These are phyloP conservation scores for Lamproptera curius DNA, from an alignment of 2,888 invertebrate species.

Conservation along the genomic window DNA sequence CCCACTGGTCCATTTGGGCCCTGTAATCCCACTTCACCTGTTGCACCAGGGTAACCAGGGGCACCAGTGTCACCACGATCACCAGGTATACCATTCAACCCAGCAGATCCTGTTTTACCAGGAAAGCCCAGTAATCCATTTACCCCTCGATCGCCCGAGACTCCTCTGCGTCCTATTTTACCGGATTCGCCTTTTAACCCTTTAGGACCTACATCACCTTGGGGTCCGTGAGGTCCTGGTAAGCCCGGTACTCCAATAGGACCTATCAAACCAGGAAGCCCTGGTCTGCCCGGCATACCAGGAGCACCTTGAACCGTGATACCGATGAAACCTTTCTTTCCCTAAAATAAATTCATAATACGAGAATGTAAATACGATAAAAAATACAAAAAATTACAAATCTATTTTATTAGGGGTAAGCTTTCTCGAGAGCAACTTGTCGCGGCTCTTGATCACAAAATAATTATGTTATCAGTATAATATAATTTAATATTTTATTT, in stretches of 20 bases:
- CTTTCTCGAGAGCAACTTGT: no score
- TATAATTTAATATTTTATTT: no score
- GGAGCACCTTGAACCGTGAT: slow-evolving; percentile 78
- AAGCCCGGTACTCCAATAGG: slow-evolving; percentile 75
- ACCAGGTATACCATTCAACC: slow-evolving; percentile 56
- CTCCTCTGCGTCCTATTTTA: slow-evolving; percentile 50
- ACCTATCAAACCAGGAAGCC: slow-evolving; percentile 83
- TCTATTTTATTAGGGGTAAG: no score
- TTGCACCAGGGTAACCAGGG: slow-evolving; percentile 83
- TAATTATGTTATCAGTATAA: no score
- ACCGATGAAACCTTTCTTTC: slow-evolving; percentile 61
- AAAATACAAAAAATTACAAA: no score
- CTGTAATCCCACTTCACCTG: slow-evolving; percentile 80
- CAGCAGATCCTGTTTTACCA: slow-evolving; percentile 53
- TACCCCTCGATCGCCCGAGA: slow-evolving; percentile 51
- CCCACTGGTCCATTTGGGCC: slow-evolving; percentile 50
- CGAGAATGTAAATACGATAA: no score
- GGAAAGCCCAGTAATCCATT: slow-evolving; percentile 63
- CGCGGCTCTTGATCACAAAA: no score
- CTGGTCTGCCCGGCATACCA: slow-evolving; percentile 85
- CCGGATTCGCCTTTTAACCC: slow-evolving; percentile 80
- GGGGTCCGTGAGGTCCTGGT: slow-evolving; percentile 57
- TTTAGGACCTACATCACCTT: slow-evolving; percentile 60
- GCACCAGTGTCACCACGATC: slow-evolving; percentile 61
- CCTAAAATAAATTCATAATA: slow-evolving; percentile 51